A percentile compares a stretch with the other conserved stretches of the same genome.
These are phyloP conservation scores for Larimichthys crocea DNA, from an alignment of 2,113 vertebrate genomes.

Conservation along the genomic window DNA sequence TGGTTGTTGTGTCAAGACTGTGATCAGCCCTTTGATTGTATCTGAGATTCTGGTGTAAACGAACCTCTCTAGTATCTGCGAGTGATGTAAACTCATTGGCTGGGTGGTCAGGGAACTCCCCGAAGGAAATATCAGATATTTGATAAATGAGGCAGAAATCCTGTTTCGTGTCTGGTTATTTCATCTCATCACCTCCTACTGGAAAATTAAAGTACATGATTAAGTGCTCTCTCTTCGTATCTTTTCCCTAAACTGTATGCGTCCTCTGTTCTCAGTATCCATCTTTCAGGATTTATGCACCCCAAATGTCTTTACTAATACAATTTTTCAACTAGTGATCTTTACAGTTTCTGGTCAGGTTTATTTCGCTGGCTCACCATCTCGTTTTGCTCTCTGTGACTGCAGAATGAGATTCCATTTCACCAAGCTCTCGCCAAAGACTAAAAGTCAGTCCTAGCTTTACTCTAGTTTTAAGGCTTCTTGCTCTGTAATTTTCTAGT, in stretches of 20 bases:
- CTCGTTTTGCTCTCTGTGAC: not conserved
- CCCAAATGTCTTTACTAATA: not conserved
- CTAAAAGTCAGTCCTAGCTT: too few species aligned
- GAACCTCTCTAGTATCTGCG: conserved; percentile 10
- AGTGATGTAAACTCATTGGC: conserved; percentile 34
- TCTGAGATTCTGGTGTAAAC: conserved; percentile 40
- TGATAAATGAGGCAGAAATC: conserved; percentile 42
- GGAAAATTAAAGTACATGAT: conserved; percentile 3
- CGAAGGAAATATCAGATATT: conserved; percentile 35
- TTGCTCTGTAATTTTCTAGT: too few species aligned
- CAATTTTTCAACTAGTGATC: not conserved
- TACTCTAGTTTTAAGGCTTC: too few species aligned
- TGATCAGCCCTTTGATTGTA: conserved; percentile 40
- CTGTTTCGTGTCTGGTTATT: conserved; percentile 34
- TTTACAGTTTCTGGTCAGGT: not conserved
- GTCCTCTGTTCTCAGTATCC: not conserved
- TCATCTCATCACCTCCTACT: conserved; percentile 15
- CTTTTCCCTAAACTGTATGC: not conserved
- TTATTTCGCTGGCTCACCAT: not conserved
- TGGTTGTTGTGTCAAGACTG: conserved; percentile 24
- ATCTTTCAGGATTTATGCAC: not conserved
- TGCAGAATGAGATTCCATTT: conserved; percentile 8
- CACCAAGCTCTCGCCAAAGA: too few species aligned
- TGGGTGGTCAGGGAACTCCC: conserved; percentile 70
- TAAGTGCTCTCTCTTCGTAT: not conserved